A percentile compares a stretch with the other conserved stretches of the same genome.
phyloP scores from a whole-genome alignment of 2,797 vertebrate genomes.

The Phataginus tetradactyla region DNA sequence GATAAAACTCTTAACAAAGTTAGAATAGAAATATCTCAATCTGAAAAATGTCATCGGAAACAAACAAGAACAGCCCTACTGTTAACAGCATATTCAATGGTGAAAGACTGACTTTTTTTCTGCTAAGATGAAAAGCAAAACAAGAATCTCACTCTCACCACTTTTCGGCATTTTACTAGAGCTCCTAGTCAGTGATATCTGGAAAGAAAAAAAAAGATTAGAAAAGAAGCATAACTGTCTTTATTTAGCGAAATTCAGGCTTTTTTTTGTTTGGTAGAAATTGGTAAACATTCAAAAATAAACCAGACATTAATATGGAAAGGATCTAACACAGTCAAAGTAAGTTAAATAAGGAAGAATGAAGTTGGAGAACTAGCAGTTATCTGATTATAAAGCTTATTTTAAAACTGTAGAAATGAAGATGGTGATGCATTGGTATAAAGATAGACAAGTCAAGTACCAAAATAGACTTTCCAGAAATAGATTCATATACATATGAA shows the following conservation, averaged over 20 bases:
- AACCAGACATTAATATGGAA: not conserved
- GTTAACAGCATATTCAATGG: not conserved
- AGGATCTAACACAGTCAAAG: not conserved
- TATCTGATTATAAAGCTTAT: not conserved
- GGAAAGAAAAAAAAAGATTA: not conserved
- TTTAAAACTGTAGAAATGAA: not conserved
- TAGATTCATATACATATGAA: not conserved
- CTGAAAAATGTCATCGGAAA: not conserved
- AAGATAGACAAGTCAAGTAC: not conserved
- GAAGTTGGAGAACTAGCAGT: not conserved
- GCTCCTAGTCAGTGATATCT: not conserved
- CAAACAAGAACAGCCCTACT: not conserved
- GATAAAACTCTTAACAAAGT: not conserved
- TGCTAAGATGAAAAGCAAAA: not conserved
- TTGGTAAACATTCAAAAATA: not conserved
- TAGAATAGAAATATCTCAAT: not conserved
- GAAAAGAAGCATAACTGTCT: not conserved
- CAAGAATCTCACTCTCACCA: not conserved
- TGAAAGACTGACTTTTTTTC: not conserved
- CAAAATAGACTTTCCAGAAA: not conserved
- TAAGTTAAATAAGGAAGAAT: not conserved
- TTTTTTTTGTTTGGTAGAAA: not conserved
- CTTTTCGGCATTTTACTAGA: not conserved
- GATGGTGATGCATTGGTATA: not conserved
- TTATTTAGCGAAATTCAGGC: not conserved